Base-by-base conservation (phyloP, 2,888 invertebrate genomes). In the Cerastis leucographa region DNA sequence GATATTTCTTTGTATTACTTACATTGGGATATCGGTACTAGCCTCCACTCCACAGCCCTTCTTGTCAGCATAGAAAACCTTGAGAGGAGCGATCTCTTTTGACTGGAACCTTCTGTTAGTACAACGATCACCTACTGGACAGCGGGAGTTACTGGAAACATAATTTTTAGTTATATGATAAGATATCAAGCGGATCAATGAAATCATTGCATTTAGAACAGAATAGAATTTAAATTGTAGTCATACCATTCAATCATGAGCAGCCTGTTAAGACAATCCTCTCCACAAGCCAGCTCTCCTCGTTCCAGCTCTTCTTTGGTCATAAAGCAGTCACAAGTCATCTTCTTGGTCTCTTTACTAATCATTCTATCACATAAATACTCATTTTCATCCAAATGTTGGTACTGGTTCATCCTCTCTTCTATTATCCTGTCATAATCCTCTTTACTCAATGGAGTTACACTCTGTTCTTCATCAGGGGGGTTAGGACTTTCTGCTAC, bases 161-260 rank as follows among this genome's bases (percentile, higher is more conserved):
- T 44, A 81, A 75, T 44, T 19, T 61, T 61, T 61, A 19, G 76
- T 51, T 61, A 71, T 4, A 71, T 44, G 7, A 59, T 46, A 35
- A 12, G 44, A 44, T 22, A 35, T 51, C 3, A 14, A 64, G n/a
- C 9, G 19, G 11, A 68, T 66, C 4, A 11, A 46, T 1, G 3
- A 17, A 46, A 25, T 42, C 5, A 22, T 22, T 62, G 4, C 0
- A 22, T 4, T 17, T 22, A 67, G n/a, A 44, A 51, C 1, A 25
- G 17, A 81, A 81, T 25, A 40, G 9, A 70, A 71, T 9, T 59
- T 14, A 75, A 56, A 40, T 9, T 61, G 42, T 40, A 56, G 9
- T 25, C 54, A 95, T 97, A 99, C 99, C 99, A 99, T 97, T 99
- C 99, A 92, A 99, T 99, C 98, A 99, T 99, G n/a, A 99, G 97